These are phyloP conservation scores for Xenentodon cancila DNA, from an alignment of 2,797 vertebrate species.

Conservation along the genomic window DNA sequence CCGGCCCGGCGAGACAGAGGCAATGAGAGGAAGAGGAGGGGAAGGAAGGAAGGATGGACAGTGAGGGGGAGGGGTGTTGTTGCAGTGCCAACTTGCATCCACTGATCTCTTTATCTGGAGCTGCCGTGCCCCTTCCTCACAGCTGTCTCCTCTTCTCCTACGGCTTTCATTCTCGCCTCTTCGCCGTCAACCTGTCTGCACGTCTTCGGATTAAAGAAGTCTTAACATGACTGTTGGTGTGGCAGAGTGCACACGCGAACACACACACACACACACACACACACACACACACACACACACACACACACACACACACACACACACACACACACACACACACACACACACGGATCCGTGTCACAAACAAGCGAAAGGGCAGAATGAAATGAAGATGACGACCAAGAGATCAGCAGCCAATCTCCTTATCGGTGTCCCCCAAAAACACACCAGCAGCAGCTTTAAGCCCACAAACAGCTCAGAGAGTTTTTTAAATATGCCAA, in stretches of 20 bases:
- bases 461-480: slow-evolving; percentile 41
- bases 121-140: slow-evolving; percentile 14
- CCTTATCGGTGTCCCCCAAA: slow-evolving; percentile 32
- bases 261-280: not conserved
- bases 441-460: not conserved
- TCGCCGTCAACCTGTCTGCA: not conserved
- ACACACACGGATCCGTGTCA: slow-evolving; percentile 1
- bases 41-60: slow-evolving; percentile 10
- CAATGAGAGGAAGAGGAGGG: slow-evolving; percentile 23
- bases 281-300: not conserved
- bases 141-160: not conserved
- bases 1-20: slow-evolving; percentile 2
- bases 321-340: not conserved
- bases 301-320: not conserved
- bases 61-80: slow-evolving; percentile 49
- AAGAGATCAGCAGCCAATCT: slow-evolving; percentile 54
- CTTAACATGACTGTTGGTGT: not conserved
- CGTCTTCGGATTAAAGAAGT: slow-evolving; percentile 3
- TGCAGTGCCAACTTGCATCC: slow-evolving; percentile 41
- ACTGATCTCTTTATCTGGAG: slow-evolving; percentile 60
- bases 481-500: not conserved
- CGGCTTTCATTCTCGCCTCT: slow-evolving; percentile 1
- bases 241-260: too few species aligned
- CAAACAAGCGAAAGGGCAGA: slow-evolving; percentile 38
- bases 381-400: slow-evolving; percentile 27